phyloP scores from a whole-genome alignment of 2,888 invertebrate species.

The Belgica antarctica region DNA sequence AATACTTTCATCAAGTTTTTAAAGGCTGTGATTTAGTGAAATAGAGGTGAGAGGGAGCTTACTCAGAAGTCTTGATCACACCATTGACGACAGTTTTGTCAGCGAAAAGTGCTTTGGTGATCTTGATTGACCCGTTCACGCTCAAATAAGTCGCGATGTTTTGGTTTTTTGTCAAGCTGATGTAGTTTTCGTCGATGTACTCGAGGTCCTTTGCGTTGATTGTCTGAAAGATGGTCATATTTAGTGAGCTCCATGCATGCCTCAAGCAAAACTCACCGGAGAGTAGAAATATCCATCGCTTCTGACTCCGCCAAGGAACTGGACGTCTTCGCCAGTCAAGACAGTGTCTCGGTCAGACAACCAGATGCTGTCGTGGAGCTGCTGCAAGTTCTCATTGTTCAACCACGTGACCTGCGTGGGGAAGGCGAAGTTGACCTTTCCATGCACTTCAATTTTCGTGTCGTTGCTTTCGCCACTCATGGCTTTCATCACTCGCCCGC shows the following conservation, averaged over 20 bases:
- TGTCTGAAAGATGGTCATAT: too few species aligned
- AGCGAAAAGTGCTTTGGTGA: neutral
- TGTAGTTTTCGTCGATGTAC: neutral
- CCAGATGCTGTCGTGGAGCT: constrained; percentile 4
- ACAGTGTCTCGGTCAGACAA: neutral
- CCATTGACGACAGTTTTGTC: constrained; percentile 2
- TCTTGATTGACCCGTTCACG: neutral
- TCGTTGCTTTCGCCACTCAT: neutral
- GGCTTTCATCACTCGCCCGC: neutral
- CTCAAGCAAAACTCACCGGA: neutral
- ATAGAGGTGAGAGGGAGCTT: too few species aligned
- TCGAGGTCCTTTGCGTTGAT: neutral
- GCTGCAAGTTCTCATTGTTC: neutral
- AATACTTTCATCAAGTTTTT: too few species aligned
- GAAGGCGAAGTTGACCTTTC: neutral
- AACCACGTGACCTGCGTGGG: neutral
- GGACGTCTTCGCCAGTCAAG: neutral
- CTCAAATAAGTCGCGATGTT: neutral
- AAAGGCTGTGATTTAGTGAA: too few species aligned
- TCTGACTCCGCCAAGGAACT: neutral
- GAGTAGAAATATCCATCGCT: neutral
- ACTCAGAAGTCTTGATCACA: neutral
- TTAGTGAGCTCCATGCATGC: too few species aligned
- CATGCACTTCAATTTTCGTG: neutral
- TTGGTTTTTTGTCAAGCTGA: neutral